These are phyloP conservation scores for Heliconius sara DNA, from an alignment of 2,888 invertebrate species.

Conservation along the genomic window DNA sequence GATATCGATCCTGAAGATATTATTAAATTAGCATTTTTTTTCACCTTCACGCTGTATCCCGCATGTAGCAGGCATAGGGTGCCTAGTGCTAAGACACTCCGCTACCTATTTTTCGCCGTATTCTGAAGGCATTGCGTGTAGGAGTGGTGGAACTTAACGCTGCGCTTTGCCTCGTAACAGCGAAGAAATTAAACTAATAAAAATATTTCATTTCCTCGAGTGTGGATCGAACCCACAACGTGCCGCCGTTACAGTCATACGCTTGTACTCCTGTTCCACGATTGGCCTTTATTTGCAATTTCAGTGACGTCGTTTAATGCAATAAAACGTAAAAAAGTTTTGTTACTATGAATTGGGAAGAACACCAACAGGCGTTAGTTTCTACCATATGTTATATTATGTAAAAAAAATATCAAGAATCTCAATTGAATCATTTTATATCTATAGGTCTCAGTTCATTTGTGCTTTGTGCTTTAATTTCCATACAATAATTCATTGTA, in stretches of 20 bases:
- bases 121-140: too few species aligned
- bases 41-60: background rate
- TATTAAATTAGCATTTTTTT: constrained; percentile 45
- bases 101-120: too few species aligned
- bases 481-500: constrained; percentile 80
- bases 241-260: too few species aligned
- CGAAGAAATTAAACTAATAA: too few species aligned
- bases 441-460: constrained; percentile 38
- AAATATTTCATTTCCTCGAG: too few species aligned
- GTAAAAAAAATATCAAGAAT: constrained; percentile 19
- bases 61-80: constrained; percentile 33
- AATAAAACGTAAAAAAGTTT: constrained; percentile 33
- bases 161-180: too few species aligned
- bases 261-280: too few species aligned
- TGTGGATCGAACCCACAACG: too few species aligned
- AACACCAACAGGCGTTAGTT: background rate
- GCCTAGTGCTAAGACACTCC: too few species aligned
- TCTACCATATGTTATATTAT: background rate
- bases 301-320: constrained; percentile 44
- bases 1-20: constrained; percentile 41
- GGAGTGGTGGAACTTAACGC: too few species aligned
- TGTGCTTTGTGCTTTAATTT: constrained; percentile 72
- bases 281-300: constrained; percentile 18
- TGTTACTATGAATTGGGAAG: constrained; percentile 10
- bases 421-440: constrained; percentile 27